phyloP scores from a whole-genome alignment of 37 sponge, comb jelly and placozoan genomes.

The Diacarnus erythraeanus region DNA sequence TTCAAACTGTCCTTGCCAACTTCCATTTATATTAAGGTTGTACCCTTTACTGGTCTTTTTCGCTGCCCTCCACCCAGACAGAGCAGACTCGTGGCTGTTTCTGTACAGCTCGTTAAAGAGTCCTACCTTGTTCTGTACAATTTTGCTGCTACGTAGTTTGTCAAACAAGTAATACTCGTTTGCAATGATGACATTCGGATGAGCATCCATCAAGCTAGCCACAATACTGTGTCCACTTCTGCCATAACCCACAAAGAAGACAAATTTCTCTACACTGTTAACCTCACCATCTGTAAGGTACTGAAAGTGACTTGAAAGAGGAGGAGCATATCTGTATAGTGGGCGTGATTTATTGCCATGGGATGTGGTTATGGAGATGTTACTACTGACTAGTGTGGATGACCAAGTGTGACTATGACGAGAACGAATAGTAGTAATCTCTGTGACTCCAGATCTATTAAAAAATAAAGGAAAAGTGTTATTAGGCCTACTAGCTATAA shows the following conservation, averaged over 20 bases:
- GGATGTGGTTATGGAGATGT: too few species aligned
- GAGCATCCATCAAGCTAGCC: constrained; percentile 62
- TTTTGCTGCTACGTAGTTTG: background rate
- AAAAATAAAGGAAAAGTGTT: too few species aligned
- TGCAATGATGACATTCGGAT: constrained; percentile 57
- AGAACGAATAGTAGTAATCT: too few species aligned
- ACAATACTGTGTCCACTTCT: constrained; percentile 68
- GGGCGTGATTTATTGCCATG: too few species aligned
- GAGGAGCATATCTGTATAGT: background rate
- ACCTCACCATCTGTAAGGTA: background rate
- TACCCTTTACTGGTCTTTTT: constrained; percentile 32
- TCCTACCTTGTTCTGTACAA: background rate
- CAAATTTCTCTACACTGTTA: constrained; percentile 36
- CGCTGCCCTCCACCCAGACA: constrained; percentile 12
- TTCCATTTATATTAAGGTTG: constrained; percentile 16
- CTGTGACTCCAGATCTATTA: too few species aligned
- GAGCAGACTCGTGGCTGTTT: constrained; percentile 6
- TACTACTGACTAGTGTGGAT: too few species aligned
- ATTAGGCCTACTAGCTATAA: too few species aligned
- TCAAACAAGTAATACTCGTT: constrained; percentile 55
- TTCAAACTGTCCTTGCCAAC: constrained; percentile 51
- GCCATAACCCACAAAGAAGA: constrained; percentile 58
- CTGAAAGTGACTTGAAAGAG: constrained; percentile 1
- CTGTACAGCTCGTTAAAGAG: constrained; percentile 40
- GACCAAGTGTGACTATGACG: too few species aligned